phyloP scores from a whole-genome alignment of 2,888 invertebrate genomes.

The Acanthosepion lycidas region DNA sequence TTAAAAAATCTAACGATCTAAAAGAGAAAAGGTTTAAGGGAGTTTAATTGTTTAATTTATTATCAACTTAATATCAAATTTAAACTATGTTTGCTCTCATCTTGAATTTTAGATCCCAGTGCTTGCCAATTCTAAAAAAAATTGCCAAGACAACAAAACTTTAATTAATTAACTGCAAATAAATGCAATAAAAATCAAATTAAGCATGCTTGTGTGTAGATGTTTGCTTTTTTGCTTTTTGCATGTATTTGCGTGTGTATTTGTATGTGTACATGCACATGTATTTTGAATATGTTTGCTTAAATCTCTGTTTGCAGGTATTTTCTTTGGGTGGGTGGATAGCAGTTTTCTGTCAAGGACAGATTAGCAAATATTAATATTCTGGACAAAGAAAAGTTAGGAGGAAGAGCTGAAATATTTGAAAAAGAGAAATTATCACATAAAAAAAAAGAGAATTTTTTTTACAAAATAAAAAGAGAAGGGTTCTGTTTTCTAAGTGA shows the following conservation, averaged over 20 bases:
- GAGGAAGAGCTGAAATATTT: background rate
- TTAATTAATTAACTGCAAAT: too few species aligned
- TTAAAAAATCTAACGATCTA: too few species aligned
- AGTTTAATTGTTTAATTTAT: too few species aligned
- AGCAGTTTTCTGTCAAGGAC: background rate
- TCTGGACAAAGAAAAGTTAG: background rate
- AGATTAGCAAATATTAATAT: slow-evolving; percentile 33
- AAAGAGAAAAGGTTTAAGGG: too few species aligned
- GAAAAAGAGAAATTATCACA: background rate
- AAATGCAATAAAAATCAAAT: too few species aligned
- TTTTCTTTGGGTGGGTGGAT: background rate
- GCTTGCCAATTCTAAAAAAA: too few species aligned
- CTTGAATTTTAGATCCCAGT: too few species aligned
- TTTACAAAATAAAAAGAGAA: background rate
- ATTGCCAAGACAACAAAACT: too few species aligned
- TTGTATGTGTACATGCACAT: background rate
- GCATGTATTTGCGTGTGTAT: background rate
- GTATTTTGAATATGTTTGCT: background rate
- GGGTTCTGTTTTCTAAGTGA: background rate
- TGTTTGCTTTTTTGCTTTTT: background rate
- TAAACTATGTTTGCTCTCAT: too few species aligned
- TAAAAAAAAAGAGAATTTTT: background rate
- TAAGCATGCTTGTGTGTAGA: background rate
- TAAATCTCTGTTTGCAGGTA: background rate
- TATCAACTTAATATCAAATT: too few species aligned